Percentiles rank a stretch among this genome's conserved stretches.
phyloP scores from a whole-genome alignment of 2,797 vertebrate genomes.

The Rhynchotus rufescens region DNA sequence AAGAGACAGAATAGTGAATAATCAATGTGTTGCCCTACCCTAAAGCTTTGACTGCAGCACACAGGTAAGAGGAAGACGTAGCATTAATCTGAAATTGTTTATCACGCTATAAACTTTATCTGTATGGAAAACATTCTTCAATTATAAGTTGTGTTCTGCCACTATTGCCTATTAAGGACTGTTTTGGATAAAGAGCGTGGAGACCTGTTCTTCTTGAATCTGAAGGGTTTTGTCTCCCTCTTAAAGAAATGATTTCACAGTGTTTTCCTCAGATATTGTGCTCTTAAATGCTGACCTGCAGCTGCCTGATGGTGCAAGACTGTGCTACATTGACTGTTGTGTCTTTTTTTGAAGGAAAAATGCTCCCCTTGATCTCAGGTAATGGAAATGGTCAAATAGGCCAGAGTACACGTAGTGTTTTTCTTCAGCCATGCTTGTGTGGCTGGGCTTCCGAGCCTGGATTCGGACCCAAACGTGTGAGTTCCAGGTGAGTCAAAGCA shows the following conservation, averaged over 20 bases:
- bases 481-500: slow-evolving; percentile 7
- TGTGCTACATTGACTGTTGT: fast-evolving
- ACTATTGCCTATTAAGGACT: not conserved
- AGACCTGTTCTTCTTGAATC: not conserved
- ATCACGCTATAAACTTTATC: not conserved
- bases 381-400: not conserved
- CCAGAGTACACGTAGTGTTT: not conserved
- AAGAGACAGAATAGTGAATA: not conserved
- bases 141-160: not conserved
- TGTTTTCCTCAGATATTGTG: not conserved
- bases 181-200: not conserved
- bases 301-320: not conserved
- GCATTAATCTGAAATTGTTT: not conserved
- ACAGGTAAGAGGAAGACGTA: not conserved
- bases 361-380: not conserved
- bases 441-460: not conserved
- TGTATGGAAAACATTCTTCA: not conserved
- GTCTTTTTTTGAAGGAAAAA: not conserved
- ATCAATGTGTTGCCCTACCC: not conserved
- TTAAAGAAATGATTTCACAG: not conserved
- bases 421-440: not conserved
- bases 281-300: not conserved
- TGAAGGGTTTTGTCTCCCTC: not conserved
- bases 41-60: not conserved
- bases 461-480: not conserved